Evolutionary conservation across 2,113 vertebrate genomes (phyloP).

Genomic region (Hypanus sabinus): DNA sequence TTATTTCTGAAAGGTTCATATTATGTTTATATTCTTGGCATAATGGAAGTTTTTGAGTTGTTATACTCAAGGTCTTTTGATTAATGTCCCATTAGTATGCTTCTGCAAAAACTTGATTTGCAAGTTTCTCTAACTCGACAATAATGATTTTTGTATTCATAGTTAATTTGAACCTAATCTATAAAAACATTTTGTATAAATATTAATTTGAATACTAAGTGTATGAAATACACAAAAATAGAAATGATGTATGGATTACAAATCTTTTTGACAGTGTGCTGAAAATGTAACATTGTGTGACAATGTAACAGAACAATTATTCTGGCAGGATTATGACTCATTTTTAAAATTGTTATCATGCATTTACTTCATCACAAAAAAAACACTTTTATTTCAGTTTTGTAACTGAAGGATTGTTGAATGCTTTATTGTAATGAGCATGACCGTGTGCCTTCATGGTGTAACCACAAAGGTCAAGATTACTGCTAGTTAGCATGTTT

Average conservation of each 20-base stretch:
- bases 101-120: background rate
- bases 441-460: background rate
- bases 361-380: background rate
- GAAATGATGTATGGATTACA: background rate
- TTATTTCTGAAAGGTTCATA: background rate
- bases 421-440: background rate
- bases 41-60: background rate
- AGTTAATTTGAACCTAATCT: background rate
- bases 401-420: background rate
- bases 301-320: background rate
- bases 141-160: background rate
- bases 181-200: background rate
- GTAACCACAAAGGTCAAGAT: slow-evolving; percentile 2
- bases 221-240: background rate
- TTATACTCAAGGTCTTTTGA: background rate
- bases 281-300: background rate
- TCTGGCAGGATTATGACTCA: background rate
- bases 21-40: background rate
- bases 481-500: background rate
- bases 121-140: background rate
- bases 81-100: background rate
- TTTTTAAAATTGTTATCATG: background rate
- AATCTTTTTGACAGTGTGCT: background rate
- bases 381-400: background rate
- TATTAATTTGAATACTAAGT: background rate